phyloP scores from a whole-genome alignment of 2,797 vertebrate species.

The Heliangelus exortis region DNA sequence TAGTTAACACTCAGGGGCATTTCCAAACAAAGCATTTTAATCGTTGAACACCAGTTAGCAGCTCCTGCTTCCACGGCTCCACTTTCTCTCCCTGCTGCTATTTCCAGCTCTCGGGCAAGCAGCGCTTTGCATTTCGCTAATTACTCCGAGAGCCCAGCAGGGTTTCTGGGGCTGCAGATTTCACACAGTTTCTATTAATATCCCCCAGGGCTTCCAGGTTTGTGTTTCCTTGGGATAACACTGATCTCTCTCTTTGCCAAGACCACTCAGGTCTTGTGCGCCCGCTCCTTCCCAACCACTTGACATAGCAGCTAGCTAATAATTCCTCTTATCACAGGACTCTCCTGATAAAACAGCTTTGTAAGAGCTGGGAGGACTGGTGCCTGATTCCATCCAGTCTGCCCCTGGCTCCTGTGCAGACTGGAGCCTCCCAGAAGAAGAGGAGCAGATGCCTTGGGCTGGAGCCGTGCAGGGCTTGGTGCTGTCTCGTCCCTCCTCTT shows the following conservation, averaged over 20 bases:
- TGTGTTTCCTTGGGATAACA: conserved; percentile 19
- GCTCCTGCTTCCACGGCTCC: neutral
- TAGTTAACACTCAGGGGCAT: conserved; percentile 27
- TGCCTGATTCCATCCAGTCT: neutral
- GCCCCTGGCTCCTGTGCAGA: neutral
- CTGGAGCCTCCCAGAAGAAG: neutral
- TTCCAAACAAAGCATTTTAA: conserved; percentile 26
- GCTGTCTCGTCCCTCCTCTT: neutral
- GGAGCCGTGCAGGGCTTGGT: rapidly evolving
- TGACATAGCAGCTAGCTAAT: conserved; percentile 20
- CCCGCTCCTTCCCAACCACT: neutral
- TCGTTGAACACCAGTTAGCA: neutral
- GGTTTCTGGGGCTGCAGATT: conserved; percentile 41
- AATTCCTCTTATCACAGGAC: conserved; percentile 35
- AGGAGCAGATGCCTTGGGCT: neutral
- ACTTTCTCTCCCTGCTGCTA: neutral
- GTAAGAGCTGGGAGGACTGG: neutral
- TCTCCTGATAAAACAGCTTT: conserved; percentile 33
- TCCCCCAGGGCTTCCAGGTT: conserved; percentile 18
- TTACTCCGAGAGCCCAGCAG: conserved; percentile 35
- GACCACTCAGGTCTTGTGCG: neutral
- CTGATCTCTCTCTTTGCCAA: neutral
- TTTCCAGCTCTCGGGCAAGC: conserved; percentile 49
- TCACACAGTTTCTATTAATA: conserved; percentile 50
- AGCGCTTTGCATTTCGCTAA: conserved; percentile 43